phyloP scores from a whole-genome alignment of 2,888 invertebrate species.

The Chrysolina oricalcia region DNA sequence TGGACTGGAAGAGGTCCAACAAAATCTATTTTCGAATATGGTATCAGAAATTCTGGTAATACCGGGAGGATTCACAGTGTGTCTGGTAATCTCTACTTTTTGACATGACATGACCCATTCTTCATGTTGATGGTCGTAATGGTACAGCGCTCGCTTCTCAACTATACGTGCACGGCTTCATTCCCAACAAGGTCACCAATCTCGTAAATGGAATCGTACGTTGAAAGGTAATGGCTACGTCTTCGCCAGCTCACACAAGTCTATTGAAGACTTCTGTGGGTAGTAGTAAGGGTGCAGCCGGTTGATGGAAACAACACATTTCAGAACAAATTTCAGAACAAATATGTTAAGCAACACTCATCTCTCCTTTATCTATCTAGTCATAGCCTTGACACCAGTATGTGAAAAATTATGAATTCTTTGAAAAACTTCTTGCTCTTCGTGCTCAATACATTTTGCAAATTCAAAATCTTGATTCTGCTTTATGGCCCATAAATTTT shows the following conservation, averaged over 20 bases:
- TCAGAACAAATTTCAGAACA: too few relatives aligned
- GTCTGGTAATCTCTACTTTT: constrained; percentile 62
- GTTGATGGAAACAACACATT: too few relatives aligned
- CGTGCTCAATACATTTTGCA: background rate
- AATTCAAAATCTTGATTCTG: background rate
- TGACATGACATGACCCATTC: constrained; percentile 65
- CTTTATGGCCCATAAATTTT: background rate
- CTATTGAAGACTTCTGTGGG: too few relatives aligned
- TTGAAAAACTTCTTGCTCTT: background rate
- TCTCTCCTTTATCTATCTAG: background rate
- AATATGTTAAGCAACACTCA: constrained; percentile 67
- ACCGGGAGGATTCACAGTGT: constrained; percentile 35
- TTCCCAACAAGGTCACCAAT: too few relatives aligned
- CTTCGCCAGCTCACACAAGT: too few relatives aligned
- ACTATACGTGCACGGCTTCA: too few relatives aligned
- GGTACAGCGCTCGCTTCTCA: too few relatives aligned
- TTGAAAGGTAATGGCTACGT: too few relatives aligned
- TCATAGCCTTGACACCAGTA: background rate
- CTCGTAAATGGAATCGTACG: too few relatives aligned
- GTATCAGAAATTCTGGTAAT: background rate
- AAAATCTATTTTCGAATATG: constrained; percentile 63
- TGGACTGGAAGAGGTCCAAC: constrained; percentile 55
- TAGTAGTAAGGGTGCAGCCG: too few relatives aligned
- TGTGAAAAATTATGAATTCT: too few relatives aligned
- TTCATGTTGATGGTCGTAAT: constrained; percentile 64